phyloP scores from a whole-genome alignment of 2,888 invertebrate species.

The Nomada ruficornis region DNA sequence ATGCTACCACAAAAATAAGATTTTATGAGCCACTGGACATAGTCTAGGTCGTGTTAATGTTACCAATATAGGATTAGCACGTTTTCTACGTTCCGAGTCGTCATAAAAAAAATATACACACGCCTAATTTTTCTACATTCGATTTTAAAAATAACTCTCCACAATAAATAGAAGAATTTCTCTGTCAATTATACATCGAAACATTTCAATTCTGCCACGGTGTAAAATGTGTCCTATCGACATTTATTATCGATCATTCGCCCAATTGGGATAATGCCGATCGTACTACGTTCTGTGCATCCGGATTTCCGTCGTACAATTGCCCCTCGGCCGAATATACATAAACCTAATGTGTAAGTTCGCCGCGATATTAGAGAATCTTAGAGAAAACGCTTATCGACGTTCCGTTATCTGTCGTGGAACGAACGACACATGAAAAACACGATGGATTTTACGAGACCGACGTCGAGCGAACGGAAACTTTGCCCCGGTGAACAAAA shows the following conservation, averaged over 20 bases:
- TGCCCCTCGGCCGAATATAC: neutral
- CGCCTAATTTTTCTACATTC: no score
- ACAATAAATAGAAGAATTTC: neutral
- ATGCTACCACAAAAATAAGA: neutral
- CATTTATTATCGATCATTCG: neutral
- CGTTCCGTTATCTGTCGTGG: conserved; percentile 30
- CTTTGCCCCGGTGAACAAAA: conserved; percentile 25
- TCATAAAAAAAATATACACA: no score
- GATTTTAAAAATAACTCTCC: no score
- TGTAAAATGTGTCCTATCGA: neutral
- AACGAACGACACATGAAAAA: conserved; percentile 41
- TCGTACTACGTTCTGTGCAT: conserved; percentile 14
- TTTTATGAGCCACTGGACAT: no score
- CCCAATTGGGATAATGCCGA: conserved; percentile 10
- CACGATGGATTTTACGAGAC: conserved; percentile 29
- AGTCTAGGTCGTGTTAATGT: no score
- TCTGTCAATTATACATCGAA: no score
- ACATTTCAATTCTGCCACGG: neutral
- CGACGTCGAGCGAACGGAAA: conserved; percentile 19
- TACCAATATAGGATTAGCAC: neutral
- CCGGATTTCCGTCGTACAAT: conserved; percentile 18
- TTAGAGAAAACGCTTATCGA: conserved; percentile 28
- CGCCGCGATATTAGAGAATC: conserved; percentile 5
- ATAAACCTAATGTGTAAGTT: conserved; percentile 14
- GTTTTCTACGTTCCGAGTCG: neutral